Conservation (phyloP, 2,113 vertebrate species). For the Apistogramma diplotaenia region DNA sequence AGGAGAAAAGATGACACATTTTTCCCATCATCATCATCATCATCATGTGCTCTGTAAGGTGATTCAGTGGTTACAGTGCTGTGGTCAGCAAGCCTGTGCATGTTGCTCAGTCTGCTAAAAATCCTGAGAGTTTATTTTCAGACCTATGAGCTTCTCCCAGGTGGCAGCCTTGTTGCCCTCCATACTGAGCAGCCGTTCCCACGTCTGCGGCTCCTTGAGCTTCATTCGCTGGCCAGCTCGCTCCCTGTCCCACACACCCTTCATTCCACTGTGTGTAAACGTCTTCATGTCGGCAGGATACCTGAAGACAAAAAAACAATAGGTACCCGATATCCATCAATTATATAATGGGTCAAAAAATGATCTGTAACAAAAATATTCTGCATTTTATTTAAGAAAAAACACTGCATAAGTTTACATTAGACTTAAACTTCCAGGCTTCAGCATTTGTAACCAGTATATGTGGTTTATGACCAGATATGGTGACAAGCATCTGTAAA, state of each 20-base stretch:
- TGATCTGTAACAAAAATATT: not conserved
- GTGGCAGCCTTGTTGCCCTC: constrained; percentile 80
- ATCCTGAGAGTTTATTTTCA: not conserved
- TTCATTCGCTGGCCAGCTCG: constrained; percentile 83
- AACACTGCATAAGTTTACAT: not conserved
- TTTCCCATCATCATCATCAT: not conserved
- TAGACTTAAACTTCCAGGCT: not conserved
- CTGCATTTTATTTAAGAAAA: not conserved
- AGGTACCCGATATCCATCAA: no score
- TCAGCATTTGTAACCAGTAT: not conserved
- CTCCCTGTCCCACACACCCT: constrained; percentile 81
- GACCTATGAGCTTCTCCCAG: constrained; percentile 89
- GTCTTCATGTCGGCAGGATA: constrained; percentile 78
- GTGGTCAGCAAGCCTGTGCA: not conserved
- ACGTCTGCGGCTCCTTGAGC: constrained; percentile 79
- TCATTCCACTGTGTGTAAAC: constrained; percentile 81
- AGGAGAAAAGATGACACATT: not conserved
- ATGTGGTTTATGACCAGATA: not conserved
- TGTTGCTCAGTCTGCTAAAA: not conserved
- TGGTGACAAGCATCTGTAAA: not conserved
- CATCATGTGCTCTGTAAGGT: not conserved
- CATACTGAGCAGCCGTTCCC: constrained; percentile 82
- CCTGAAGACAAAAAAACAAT: constrained; percentile 57
- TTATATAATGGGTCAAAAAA: not conserved
- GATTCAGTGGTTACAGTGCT: not conserved